These are phyloP conservation scores for Pelagia noctiluca DNA, from an alignment of 30 jellyfish, hydroid and myxozoan genomes.

Conservation along the genomic window DNA sequence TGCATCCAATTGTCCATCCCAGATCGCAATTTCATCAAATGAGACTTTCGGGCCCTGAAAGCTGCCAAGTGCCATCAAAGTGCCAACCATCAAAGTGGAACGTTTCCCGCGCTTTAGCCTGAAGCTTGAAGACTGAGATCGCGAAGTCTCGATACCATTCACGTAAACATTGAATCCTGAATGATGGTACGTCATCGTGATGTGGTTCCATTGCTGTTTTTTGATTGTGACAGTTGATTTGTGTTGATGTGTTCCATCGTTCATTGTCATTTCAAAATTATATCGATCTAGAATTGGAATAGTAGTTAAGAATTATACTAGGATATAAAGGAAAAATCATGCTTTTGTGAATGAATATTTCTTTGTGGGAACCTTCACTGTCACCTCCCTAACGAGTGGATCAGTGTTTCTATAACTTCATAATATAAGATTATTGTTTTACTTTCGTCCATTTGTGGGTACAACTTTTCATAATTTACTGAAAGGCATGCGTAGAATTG, in stretches of 20 bases:
- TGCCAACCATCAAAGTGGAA: conserved; percentile 21
- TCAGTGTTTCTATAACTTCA: not conserved
- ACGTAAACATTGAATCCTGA: not conserved
- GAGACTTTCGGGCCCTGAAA: conserved; percentile 21
- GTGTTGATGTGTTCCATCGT: not conserved
- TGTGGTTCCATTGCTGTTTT: not conserved
- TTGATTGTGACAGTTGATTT: not conserved
- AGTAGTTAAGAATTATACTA: not conserved
- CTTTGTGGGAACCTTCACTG: not conserved
- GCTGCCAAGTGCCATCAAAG: conserved; percentile 32
- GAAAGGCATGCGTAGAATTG: not conserved
- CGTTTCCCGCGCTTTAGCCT: not conserved
- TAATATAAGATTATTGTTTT: too few species aligned
- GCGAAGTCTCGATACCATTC: not conserved
- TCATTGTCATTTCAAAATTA: too few species aligned
- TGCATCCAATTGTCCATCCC: conserved; percentile 1
- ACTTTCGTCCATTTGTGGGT: too few species aligned
- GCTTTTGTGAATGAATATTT: not conserved
- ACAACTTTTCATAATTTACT: not conserved
- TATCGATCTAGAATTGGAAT: not conserved
- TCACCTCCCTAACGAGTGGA: not conserved
- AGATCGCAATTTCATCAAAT: conserved; percentile 45
- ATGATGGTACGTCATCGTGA: not conserved
- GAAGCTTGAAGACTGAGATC: not conserved
- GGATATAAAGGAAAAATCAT: not conserved